Evolutionary conservation across 1,140 invertebrate genomes (phyloP), one percentile per base, ranked within the genome.

Genomic region (Drosophila littoralis): DNA sequence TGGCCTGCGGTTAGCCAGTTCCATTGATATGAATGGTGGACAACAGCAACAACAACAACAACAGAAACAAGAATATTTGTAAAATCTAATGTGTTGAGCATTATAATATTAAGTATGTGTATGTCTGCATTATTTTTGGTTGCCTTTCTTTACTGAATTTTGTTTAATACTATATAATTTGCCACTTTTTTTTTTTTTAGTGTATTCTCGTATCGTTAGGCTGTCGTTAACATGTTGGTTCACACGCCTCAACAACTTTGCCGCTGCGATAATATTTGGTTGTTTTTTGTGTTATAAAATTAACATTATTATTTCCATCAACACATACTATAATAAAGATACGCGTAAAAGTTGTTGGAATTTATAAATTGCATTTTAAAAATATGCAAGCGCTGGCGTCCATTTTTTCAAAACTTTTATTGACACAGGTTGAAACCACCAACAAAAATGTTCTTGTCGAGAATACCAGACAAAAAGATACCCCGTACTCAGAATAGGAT

Each of bases 181-280:
- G 32, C 32, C 63, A 61, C 50, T 68, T n/a, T 68, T 68, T 40
- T 28, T 45, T 33, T 72, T 12, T 46, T 28, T n/a, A 13, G n/a
- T 7, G 2, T 38, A 54, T 63, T 69, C 32, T 55, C 33, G 55
- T 61, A 58, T 81, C 73, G 66, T 79, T 66, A 81, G 68, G 36
- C 68, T 81, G 61, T 81, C 73, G 60, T 50, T 51, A 59, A 36
- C 32, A 46, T 50, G 36, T 67, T 64, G 75, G 63, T 86, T 86
- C 75, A 67, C 81, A 86, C 75, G 75, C 71, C 81, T 45, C 6
- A 48, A 17, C 5, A 42, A 63, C 7, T 45, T 36, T 46, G 33
- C 1, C 13, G 46, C 52, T 45, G 33, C n/a, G 10, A 66, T 51
- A 38, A 38, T 35, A 66, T 58, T 61, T 15, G 12, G 15, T 36